Evolutionary conservation across 2,113 vertebrate genomes (phyloP).

Genomic region (Hemiscyllium ocellatum): DNA sequence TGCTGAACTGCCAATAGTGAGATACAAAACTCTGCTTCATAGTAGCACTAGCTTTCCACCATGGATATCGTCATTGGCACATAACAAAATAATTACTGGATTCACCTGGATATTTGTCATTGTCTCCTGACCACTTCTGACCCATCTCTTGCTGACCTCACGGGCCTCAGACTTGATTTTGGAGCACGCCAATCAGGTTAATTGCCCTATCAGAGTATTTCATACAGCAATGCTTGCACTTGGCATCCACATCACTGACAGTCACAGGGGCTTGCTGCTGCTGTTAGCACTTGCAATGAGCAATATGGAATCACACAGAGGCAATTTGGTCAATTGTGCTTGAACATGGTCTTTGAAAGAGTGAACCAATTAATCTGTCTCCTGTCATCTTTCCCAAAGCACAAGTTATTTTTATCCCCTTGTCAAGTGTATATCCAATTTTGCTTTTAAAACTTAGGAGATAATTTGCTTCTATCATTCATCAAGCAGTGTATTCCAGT

Average conservation of each 20-base stretch:
- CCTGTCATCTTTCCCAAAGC: too few species aligned
- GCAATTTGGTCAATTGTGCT: not conserved
- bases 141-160: slow-evolving; percentile 12
- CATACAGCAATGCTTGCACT: not conserved
- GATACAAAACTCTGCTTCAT: not conserved
- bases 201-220: not conserved
- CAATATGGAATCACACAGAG: not conserved
- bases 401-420: not conserved
- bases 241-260: slow-evolving; percentile 6
- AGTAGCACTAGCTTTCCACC: not conserved
- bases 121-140: not conserved
- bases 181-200: not conserved
- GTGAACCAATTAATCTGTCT: not conserved
- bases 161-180: not conserved
- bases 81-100: not conserved
- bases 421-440: not conserved
- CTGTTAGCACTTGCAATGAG: not conserved
- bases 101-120: not conserved
- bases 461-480: not conserved
- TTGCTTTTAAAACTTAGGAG: not conserved
- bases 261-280: not conserved
- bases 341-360: not conserved
- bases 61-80: not conserved
- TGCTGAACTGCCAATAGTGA: not conserved
- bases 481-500: not conserved